Conservation (phyloP, 1,140 invertebrate species). For the Hesperophylax magnus region DNA sequence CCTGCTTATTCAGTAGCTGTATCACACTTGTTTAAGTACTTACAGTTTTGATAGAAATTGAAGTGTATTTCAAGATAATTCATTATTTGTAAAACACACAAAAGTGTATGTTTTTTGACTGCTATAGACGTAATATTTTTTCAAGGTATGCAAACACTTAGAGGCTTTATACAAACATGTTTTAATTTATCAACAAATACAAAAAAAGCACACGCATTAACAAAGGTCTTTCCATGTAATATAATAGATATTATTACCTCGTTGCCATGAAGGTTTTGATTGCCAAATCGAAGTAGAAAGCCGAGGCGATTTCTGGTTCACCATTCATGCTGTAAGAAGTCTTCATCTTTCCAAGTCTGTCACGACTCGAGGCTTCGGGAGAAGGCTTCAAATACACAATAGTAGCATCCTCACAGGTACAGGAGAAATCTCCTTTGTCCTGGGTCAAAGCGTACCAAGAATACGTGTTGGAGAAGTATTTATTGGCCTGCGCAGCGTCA, state of each 20-base stretch:
- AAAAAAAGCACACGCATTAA: too few species aligned
- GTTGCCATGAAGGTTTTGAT: slow-evolving; percentile 81
- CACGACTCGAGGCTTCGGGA: slow-evolving; percentile 72
- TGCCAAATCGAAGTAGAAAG: slow-evolving; percentile 90
- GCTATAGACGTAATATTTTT: too few species aligned
- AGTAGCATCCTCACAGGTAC: slow-evolving; percentile 78
- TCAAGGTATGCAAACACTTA: too few species aligned
- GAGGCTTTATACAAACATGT: too few species aligned
- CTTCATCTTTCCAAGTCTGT: slow-evolving; percentile 76
- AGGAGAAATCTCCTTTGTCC: slow-evolving; percentile 78
- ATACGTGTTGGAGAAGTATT: slow-evolving; percentile 69
- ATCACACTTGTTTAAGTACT: too few species aligned
- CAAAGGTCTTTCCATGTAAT: too few species aligned
- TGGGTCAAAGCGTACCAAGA: slow-evolving; percentile 75
- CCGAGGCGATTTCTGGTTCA: slow-evolving; percentile 80
- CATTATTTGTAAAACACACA: too few species aligned
- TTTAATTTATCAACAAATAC: too few species aligned
- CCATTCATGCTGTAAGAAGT: slow-evolving; percentile 79
- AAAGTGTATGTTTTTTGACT: too few species aligned
- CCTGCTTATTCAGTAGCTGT: too few species aligned
- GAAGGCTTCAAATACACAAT: slow-evolving; percentile 79
- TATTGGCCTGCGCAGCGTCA: slow-evolving; percentile 70
- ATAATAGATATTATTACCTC: slow-evolving; percentile 69
- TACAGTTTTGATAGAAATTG: too few species aligned
- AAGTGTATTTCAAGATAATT: too few species aligned